These are phyloP conservation scores for Gallirallus australis DNA, from an alignment of 2,797 vertebrate genomes.

Conservation along the genomic window DNA sequence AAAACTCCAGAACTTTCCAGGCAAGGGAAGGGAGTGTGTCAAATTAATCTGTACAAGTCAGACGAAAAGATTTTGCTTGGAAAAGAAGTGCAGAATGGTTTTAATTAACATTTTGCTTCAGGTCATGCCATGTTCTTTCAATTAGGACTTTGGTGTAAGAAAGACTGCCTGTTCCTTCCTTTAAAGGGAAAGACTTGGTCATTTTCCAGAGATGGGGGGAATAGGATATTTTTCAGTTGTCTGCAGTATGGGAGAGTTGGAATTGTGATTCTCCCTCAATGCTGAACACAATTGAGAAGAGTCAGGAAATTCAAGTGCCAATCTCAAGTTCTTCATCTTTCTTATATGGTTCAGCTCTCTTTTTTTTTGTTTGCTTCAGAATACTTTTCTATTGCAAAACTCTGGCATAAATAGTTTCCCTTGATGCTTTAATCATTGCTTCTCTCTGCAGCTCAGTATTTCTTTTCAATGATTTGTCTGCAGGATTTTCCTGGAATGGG, in stretches of 20 bases:
- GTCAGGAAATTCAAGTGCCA: neutral
- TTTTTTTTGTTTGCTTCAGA: neutral
- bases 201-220: constrained; percentile 13
- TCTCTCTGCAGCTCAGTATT: neutral
- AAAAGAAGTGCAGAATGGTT: constrained; percentile 51
- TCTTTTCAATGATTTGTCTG: neutral
- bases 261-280: neutral
- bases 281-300: neutral
- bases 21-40: constrained; percentile 32
- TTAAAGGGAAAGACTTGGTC: constrained; percentile 48
- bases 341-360: neutral
- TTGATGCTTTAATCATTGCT: neutral
- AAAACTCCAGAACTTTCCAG: constrained; percentile 1
- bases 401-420: neutral
- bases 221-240: neutral
- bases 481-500: neutral
- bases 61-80: constrained; percentile 20
- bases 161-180: constrained; percentile 11
- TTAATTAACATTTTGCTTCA: constrained; percentile 70
- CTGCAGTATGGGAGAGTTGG: neutral
- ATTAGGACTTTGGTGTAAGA: constrained; percentile 49
- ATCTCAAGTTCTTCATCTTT: neutral
- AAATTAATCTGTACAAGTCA: constrained; percentile 39
- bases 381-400: neutral
- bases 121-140: constrained; percentile 69